A percentile compares a stretch with the other conserved stretches of the same genome.
These are phyloP conservation scores for Montipora capricornis DNA, from an alignment of 64 coral and sea anemone genomes.

Conservation along the genomic window DNA sequence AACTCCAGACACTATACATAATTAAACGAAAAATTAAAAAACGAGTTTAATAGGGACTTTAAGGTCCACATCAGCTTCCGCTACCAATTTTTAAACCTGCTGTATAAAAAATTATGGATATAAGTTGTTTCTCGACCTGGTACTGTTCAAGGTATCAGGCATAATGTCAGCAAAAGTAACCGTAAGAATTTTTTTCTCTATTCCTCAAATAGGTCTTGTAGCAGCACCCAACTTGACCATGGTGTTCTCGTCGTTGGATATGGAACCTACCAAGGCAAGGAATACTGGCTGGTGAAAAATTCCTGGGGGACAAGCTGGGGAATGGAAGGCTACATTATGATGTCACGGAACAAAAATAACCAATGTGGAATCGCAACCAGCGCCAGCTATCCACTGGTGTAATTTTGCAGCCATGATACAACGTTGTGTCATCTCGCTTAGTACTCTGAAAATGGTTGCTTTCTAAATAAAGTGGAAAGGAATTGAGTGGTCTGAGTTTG, in stretches of 20 bases:
- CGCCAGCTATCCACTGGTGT: slow-evolving; percentile 81
- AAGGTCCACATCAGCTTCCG: no score
- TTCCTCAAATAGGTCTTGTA: slow-evolving; percentile 33
- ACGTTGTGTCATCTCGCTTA: background rate
- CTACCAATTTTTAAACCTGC: no score
- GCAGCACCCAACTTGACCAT: slow-evolving; percentile 69
- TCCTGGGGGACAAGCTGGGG: slow-evolving; percentile 82
- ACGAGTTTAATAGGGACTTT: no score
- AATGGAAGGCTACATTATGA: slow-evolving; percentile 81
- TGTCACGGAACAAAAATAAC: slow-evolving; percentile 81
- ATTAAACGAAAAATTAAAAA: no score
- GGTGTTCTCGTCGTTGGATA: slow-evolving; percentile 78
- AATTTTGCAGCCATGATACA: background rate
- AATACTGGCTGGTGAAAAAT: slow-evolving; percentile 90
- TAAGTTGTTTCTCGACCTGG: no score
- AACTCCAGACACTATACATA: no score
- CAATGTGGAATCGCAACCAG: slow-evolving; percentile 83
- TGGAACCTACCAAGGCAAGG: slow-evolving; percentile 63
- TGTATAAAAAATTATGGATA: no score
- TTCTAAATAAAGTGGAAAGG: background rate
- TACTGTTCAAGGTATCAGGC: no score
- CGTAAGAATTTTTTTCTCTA: background rate
- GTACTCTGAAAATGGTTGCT: background rate
- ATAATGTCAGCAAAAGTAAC: background rate
- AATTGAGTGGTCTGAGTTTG: no score